Evolutionary conservation across 1,140 invertebrate species (phyloP), one percentile per base, ranked within the genome.

Genomic region (Ceratitis capitata): DNA sequence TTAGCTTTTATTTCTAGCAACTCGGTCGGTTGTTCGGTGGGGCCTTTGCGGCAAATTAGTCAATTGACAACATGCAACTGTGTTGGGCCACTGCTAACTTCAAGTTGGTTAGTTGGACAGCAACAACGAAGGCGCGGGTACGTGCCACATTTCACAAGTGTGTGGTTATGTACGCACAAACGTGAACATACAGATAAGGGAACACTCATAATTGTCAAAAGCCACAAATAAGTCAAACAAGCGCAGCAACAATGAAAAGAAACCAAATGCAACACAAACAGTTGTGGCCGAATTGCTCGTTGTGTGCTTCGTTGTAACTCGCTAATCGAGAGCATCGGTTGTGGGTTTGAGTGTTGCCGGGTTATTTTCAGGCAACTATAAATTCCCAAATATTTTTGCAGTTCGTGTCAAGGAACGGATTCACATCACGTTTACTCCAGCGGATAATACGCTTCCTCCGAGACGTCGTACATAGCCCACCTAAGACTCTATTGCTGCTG

Each of bases 1-100:
- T n/a, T n/a, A n/a, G n/a, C n/a, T n/a, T n/a, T n/a, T n/a, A n/a
- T 9, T 78, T 78, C 39, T 78, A 10, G 39, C 14, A 78, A n/a
- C 23, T 42, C 32, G 19, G n/a, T n/a, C n/a, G 39, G 39, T 9
- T 45, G 45, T 23, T 45, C 61, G 29, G 6, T 35, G 39, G n/a
- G 69, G 42, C 69, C 69, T 78, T 78, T 78, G 69, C 42, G 69
- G 69, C 69, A 78, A 78, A 78, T 78, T 78, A 78, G 69, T 45
- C 69, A 78, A 78, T 78, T 78, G 69, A 78, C 69, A 45, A 78
- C 69, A 78, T 78, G 69, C 69, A 45, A 23, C 69, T 42, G 69
- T 39, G 29, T 74, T 45, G 45, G 35, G 35, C 69, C 39, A 74
- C 19, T 74, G 39, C 69, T 78, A 19, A 78, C 69, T 42, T 47